Evolutionary conservation across 2,888 invertebrate genomes (phyloP), one percentile per base, ranked within the genome.

Genomic region (Flexamia atlantica): DNA sequence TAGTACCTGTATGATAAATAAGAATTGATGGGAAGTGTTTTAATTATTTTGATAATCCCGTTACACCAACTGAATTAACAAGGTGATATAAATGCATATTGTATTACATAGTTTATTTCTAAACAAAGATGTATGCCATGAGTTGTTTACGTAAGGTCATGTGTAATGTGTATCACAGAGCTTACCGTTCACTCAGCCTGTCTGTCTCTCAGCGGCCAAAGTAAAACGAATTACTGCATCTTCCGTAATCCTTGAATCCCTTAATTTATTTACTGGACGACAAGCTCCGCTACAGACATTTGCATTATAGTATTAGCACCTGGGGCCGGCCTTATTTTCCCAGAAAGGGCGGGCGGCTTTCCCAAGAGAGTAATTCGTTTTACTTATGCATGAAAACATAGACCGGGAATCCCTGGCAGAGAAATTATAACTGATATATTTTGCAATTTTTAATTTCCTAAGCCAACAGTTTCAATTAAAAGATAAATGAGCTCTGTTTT

Each of bases 351-450:
- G 53, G 1, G 53, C 57, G 30, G 30, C 57, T 32, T 50, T 50
- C 79, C 79, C 79, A 79, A 79, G 79, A 79, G 79, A 79, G 79
- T 79, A 36, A 79, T 79, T 79, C 79, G 57, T 79, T 79, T 79
- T 79, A 79, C 76, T 79, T 79, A 79, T 79, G 79, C 79, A 79
- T 79, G 79, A 57, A 79, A 79, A 79, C 79, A 79, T 79, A 79
- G 53, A 32, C 79, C 28, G 79, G 50, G 32, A 79, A n/a, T 53
- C 79, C 57, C 57, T n/a, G 79, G 23, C 28, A 79, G 79, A 23
- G 79, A 57, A 79, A 36, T 53, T 79, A 79, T 79, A 79, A 79
- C 57, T 79, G 79, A 79, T 79, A 79, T 79, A 79, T 79, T 79
- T 79, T 79, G 28, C 79, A 79, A 32, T 28, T 32, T 79, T 79